A percentile compares a stretch with the other conserved stretches of the same genome.
Evolutionary conservation across 2,888 invertebrate species (phyloP).

Genomic region (Onchidella celtica): DNA sequence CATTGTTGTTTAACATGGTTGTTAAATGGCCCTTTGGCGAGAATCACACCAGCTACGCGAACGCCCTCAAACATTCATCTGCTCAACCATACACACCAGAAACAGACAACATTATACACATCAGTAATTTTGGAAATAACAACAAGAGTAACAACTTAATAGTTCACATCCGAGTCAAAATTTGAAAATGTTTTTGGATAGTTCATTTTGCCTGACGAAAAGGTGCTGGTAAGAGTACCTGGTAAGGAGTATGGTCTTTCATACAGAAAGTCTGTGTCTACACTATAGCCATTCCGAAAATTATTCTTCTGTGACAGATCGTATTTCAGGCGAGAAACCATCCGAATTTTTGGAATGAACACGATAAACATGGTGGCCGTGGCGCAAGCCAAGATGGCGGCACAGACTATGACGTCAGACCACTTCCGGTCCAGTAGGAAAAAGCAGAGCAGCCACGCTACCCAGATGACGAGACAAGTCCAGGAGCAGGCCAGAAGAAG

Average conservation of each 20-base stretch:
- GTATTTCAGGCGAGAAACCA: slow-evolving; percentile 68
- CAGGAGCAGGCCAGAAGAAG: slow-evolving; percentile 93
- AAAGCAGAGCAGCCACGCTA: slow-evolving; percentile 84
- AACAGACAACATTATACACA: neutral
- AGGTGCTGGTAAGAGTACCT: slow-evolving; percentile 63
- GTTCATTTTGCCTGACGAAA: slow-evolving; percentile 62
- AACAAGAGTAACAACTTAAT: slow-evolving; percentile 48
- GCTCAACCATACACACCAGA: too few relatives aligned
- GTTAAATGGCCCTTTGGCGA: too few relatives aligned
- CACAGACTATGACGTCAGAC: slow-evolving; percentile 87
- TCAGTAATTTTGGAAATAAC: neutral
- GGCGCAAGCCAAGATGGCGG: slow-evolving; percentile 91
- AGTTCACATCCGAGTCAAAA: slow-evolving; percentile 69
- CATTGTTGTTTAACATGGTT: too few relatives aligned
- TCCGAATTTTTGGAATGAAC: slow-evolving; percentile 91
- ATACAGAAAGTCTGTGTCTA: slow-evolving; percentile 71
- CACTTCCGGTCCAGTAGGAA: slow-evolving; percentile 66
- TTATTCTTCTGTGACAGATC: slow-evolving; percentile 61
- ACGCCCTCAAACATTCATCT: too few relatives aligned
- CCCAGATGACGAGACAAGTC: slow-evolving; percentile 87
- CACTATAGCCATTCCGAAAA: slow-evolving; percentile 68
- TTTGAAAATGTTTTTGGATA: slow-evolving; percentile 64
- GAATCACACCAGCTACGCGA: too few relatives aligned
- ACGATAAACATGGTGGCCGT: slow-evolving; percentile 93
- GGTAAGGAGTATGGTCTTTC: slow-evolving; percentile 72